Conservation (phyloP, 2,888 invertebrate species). For the Apomyelois bistriatella region DNA sequence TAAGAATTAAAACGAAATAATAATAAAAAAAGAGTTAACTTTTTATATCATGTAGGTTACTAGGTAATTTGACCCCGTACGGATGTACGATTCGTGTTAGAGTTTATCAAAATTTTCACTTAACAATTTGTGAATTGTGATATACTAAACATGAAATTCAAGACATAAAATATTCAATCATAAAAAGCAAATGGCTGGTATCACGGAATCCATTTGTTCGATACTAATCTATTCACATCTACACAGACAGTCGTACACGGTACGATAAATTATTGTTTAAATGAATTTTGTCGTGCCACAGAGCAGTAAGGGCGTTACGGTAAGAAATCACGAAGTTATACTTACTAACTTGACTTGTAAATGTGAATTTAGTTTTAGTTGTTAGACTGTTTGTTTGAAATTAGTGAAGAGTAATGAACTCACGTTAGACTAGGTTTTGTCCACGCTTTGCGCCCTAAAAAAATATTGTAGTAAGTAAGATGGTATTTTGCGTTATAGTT, state of each 20-base stretch:
- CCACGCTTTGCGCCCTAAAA: no score
- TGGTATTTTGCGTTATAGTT: no score
- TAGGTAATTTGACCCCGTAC: no score
- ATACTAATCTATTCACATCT: slow-evolving; percentile 4
- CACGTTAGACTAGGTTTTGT: no score
- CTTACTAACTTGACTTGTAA: background rate
- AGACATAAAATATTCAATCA: slow-evolving; percentile 5
- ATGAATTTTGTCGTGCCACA: slow-evolving; percentile 30
- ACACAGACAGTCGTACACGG: slow-evolving; percentile 12
- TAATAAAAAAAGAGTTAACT: no score
- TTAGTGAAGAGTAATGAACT: no score
- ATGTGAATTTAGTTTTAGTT: background rate
- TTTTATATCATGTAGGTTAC: no score
- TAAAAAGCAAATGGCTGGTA: slow-evolving; percentile 7
- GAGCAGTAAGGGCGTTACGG: slow-evolving; percentile 23
- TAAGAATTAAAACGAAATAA: no score
- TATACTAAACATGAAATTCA: background rate
- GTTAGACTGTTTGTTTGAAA: background rate
- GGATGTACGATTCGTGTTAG: no score
- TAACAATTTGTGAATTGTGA: no score
- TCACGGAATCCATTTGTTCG: slow-evolving; percentile 12
- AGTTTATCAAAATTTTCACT: no score
- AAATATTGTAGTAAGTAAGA: no score
- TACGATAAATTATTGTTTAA: slow-evolving; percentile 24
- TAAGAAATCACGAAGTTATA: slow-evolving; percentile 23